Conservation (phyloP, 2,113 vertebrate species). For the Elephas maximus region DNA sequence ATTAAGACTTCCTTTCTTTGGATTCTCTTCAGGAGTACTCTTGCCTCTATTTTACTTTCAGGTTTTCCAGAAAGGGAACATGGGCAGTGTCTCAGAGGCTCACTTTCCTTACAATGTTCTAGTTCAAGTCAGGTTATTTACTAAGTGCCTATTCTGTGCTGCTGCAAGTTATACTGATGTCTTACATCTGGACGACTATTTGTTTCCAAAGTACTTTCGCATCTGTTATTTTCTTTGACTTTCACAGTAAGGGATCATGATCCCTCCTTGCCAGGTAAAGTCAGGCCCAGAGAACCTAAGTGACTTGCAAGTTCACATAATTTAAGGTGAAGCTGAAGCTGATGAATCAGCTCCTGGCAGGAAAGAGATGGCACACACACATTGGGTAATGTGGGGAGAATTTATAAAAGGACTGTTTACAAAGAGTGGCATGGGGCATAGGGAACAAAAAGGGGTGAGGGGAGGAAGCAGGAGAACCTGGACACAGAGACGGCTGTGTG, state of each 20-base stretch:
- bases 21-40: neutral
- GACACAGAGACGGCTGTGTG: neutral
- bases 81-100: neutral
- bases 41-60: neutral
- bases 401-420: neutral
- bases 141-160: neutral
- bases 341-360: neutral
- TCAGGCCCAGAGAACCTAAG: neutral
- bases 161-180: neutral
- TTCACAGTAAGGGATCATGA: neutral
- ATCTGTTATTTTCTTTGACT: neutral
- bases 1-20: neutral
- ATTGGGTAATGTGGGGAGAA: neutral
- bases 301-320: neutral
- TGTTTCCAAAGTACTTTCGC: neutral
- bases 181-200: neutral
- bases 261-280: neutral
- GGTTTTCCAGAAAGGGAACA: neutral
- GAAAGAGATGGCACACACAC: neutral
- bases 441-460: neutral
- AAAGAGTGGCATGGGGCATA: neutral
- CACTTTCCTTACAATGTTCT: neutral
- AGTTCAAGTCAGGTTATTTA: neutral
- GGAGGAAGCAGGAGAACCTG: neutral
- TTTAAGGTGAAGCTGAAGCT: neutral